Conservation (phyloP, 1,140 invertebrate genomes). For the Vanessa atalanta region DNA sequence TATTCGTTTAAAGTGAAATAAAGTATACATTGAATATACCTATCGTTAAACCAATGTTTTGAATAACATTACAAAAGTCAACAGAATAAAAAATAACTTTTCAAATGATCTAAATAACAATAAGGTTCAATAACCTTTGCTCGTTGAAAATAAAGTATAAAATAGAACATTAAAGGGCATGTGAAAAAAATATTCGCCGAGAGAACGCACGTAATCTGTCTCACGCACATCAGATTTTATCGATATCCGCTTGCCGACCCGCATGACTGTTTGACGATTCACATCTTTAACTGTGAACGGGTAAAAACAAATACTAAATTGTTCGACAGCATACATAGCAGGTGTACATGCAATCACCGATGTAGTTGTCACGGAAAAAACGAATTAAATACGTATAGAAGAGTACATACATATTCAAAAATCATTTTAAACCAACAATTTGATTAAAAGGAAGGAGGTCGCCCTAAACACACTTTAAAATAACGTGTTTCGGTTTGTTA, state of each 20-base stretch:
- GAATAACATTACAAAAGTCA: not conserved
- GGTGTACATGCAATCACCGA: no score
- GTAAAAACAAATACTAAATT: conserved; percentile 13
- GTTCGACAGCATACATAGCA: not conserved
- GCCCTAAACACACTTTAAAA: no score
- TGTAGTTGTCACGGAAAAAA: no score
- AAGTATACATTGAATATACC: conserved; percentile 3
- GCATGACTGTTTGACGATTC: conserved; percentile 35
- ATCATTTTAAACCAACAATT: no score
- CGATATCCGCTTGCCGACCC: conserved; percentile 34
- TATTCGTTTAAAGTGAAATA: conserved; percentile 15
- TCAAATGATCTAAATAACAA: not conserved
- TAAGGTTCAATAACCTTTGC: not conserved
- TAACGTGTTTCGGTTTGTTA: no score
- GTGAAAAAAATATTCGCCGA: conserved; percentile 38
- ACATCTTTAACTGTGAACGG: conserved; percentile 27
- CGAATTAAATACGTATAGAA: no score
- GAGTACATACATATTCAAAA: no score
- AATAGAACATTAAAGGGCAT: conserved; percentile 31
- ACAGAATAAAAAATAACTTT: not conserved
- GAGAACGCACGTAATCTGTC: conserved; percentile 38
- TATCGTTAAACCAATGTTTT: not conserved
- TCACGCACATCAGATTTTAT: conserved; percentile 42
- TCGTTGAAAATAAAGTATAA: conserved; percentile 7
- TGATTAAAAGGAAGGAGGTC: no score